Evolutionary conservation across 2,888 invertebrate genomes (phyloP), one percentile per base, ranked within the genome.

Genomic region (Netelia inedita): DNA sequence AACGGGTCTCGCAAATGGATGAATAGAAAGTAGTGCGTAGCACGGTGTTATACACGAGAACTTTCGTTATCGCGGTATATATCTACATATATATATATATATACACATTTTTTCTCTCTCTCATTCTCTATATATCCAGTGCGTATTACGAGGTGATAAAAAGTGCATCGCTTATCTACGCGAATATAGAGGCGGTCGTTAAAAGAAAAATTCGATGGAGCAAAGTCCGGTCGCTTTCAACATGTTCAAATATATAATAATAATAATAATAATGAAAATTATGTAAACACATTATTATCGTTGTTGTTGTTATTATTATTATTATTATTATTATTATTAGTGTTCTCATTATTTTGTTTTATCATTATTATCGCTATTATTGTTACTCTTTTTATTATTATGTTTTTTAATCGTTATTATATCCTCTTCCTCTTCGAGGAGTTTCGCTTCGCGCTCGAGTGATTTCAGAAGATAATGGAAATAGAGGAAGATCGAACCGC

Each of bases 381-480:
- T 23, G 9, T 63, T 75, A 35, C 71, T 61, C 14, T 81, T 74
- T n/a, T 73, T 81, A 23, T 57, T 9, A 23, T 55, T 63, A 35
- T 68, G 50, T 50, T 46, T 59, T 35, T 35, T 35, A 35, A 35
- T 35, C 6, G 6, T 61, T 50, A 35, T 61, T 50, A 69, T 28
- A 72, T 55, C 63, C 53, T 43, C 69, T 75, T 74, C 28, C 35
- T 28, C n/a, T 69, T 50, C n/a, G 41, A 79, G 43, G 28, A 57
- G 53, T 79, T 79, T 75, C 43, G 63, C 65, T 81, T 73, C 65
- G 69, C 75, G 82, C 85, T 83, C 76, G 80, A 83, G 55, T 73
- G 83, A 69, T 78, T 68, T 59, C 23, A 59, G 50, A 41, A 57
- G 74, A 80, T 83, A 83, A 80, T 79, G 71, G 72, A 63, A 16